These are phyloP conservation scores for Ceratoteleas bidentatus DNA, from an alignment of 1,140 invertebrate genomes.

Conservation along the genomic window DNA sequence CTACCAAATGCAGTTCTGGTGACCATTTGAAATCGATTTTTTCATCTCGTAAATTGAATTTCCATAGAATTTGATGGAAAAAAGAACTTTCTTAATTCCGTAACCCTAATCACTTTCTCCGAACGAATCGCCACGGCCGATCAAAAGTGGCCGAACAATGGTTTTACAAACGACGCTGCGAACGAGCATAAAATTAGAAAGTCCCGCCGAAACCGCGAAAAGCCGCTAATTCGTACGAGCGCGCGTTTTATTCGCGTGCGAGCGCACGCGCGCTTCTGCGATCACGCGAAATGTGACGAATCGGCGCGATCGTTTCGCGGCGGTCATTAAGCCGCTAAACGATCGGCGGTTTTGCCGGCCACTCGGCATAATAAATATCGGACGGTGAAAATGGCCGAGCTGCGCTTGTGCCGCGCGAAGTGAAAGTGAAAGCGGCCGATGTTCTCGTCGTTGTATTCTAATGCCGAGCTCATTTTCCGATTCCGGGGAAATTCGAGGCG, in stretches of 20 bases:
- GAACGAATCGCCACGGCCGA: background rate
- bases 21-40: too few species aligned
- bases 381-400: slow-evolving; percentile 53
- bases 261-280: too few species aligned
- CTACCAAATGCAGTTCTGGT: too few species aligned
- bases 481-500: slow-evolving; percentile 29
- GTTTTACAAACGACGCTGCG: slow-evolving; percentile 10
- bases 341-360: background rate
- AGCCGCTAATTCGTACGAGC: slow-evolving; percentile 1
- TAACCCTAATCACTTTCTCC: too few species aligned
- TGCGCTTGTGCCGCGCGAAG: slow-evolving; percentile 23
- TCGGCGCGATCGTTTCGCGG: too few species aligned
- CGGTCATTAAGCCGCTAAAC: too few species aligned
- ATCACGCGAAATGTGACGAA: too few species aligned
- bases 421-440: slow-evolving; percentile 58
- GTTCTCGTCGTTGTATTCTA: slow-evolving; percentile 60
- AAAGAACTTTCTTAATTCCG: too few species aligned
- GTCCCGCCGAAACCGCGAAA: slow-evolving; percentile 18
- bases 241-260: background rate
- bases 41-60: too few species aligned
- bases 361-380: slow-evolving; percentile 49
- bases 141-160: slow-evolving; percentile 30
- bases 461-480: slow-evolving; percentile 48
- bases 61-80: too few species aligned
- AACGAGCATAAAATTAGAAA: slow-evolving; percentile 42